Evolutionary conservation across 1,140 invertebrate species (phyloP).

Genomic region (Bathynomus jamesi): DNA sequence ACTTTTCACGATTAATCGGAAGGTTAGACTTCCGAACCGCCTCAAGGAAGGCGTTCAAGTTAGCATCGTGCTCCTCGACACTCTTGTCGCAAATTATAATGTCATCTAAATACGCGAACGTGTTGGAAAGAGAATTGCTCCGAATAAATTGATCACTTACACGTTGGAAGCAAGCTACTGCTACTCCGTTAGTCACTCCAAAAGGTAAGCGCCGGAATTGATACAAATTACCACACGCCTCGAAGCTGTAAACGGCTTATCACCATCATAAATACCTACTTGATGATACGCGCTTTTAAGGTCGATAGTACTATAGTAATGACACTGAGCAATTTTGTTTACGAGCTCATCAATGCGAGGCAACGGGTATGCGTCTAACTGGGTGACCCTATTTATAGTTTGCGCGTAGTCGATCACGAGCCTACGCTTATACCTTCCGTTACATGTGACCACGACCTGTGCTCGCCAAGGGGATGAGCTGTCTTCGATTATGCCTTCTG

Average conservation of each 20-base stretch:
- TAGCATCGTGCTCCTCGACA: constrained; percentile 19
- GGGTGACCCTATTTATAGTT: constrained; percentile 20
- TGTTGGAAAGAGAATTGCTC: constrained; percentile 16
- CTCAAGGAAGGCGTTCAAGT: constrained; percentile 11
- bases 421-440: constrained; percentile 10
- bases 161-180: constrained; percentile 22
- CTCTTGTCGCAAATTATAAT: constrained; percentile 18
- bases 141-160: constrained; percentile 15
- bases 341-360: constrained; percentile 15
- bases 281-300: constrained; percentile 42
- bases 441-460: neutral
- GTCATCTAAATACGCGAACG: constrained; percentile 32
- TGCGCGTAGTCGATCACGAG: constrained; percentile 22
- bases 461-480: neutral
- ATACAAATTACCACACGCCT: constrained; percentile 34
- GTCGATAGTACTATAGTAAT: constrained; percentile 40
- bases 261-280: constrained; percentile 37
- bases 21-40: constrained; percentile 10
- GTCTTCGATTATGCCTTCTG: constrained; percentile 3
- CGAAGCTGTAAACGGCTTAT: constrained; percentile 40
- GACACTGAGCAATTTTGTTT: constrained; percentile 22
- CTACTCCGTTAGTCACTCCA: constrained; percentile 38
- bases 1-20: constrained; percentile 22
- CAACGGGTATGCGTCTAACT: constrained; percentile 15
- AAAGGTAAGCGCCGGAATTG: constrained; percentile 40